These are phyloP conservation scores for Eustalomyia histrio DNA, from an alignment of 2,888 invertebrate genomes.

Conservation along the genomic window DNA sequence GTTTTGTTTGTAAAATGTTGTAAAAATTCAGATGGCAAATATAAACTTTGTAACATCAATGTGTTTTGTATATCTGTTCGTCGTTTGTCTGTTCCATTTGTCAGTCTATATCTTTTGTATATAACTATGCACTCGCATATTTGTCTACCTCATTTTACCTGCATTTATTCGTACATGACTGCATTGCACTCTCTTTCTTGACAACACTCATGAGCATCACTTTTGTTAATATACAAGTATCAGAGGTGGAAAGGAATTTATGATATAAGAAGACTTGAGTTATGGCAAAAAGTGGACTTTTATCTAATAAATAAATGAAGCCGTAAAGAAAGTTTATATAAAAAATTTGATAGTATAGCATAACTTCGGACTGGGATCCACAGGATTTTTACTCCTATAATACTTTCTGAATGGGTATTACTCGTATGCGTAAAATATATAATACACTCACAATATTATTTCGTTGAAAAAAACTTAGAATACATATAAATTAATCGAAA, in stretches of 20 bases:
- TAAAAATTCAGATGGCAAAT: slow-evolving; percentile 31
- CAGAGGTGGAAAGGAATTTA: not conserved
- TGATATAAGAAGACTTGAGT: not conserved
- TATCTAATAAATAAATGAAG: too few relatives aligned
- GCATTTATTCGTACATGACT: slow-evolving; percentile 54
- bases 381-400: too few relatives aligned
- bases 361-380: too few relatives aligned
- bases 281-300: too few relatives aligned
- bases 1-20: slow-evolving; percentile 23
- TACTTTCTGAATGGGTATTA: too few relatives aligned
- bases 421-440: too few relatives aligned
- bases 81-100: slow-evolving; percentile 33
- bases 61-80: slow-evolving; percentile 9
- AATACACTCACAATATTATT: too few relatives aligned
- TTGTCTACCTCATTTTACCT: slow-evolving; percentile 56
- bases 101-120: slow-evolving; percentile 32
- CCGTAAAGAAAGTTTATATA: too few relatives aligned
- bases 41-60: slow-evolving; percentile 45
- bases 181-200: slow-evolving; percentile 56
- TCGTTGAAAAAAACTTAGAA: too few relatives aligned
- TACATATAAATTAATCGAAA: too few relatives aligned
- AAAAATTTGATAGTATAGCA: too few relatives aligned
- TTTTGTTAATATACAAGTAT: slow-evolving; percentile 32
- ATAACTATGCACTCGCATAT: slow-evolving; percentile 3
- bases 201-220: slow-evolving; percentile 54